phyloP scores from a whole-genome alignment of 2,797 vertebrate species.

The Peromyscus attwateri region DNA sequence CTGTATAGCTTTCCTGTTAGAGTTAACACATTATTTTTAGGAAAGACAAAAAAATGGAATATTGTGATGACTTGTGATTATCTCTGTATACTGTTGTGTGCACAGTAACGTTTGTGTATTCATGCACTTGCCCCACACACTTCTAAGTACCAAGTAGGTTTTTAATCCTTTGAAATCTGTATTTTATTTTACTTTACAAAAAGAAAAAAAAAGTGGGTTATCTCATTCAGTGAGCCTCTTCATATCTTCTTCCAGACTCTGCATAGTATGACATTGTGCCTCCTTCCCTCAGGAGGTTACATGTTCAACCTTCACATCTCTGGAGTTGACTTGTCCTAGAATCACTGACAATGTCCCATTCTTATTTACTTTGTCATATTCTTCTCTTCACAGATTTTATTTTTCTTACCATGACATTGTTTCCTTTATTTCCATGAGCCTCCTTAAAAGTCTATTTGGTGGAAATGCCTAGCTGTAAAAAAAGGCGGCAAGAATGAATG shows the following conservation, averaged over 20 bases:
- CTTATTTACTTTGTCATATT: neutral
- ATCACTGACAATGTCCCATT: neutral
- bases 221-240: neutral
- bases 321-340: neutral
- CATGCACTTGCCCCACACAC: neutral
- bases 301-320: neutral
- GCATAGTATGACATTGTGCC: neutral
- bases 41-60: neutral
- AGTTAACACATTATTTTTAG: neutral
- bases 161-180: constrained; percentile 15
- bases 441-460: constrained; percentile 3
- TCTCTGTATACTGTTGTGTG: neutral
- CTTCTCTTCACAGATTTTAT: neutral
- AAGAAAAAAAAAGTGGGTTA: too few species aligned
- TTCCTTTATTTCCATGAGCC: neutral
- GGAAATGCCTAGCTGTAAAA: neutral
- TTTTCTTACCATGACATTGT: neutral
- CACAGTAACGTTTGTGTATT: neutral
- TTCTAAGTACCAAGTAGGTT: neutral
- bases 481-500: neutral
- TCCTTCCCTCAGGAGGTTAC: neutral
- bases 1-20: neutral
- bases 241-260: neutral
- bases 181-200: neutral
- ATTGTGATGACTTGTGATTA: neutral